Conservation (phyloP, 2,113 vertebrate species). For the Phaethornis superciliosus region DNA sequence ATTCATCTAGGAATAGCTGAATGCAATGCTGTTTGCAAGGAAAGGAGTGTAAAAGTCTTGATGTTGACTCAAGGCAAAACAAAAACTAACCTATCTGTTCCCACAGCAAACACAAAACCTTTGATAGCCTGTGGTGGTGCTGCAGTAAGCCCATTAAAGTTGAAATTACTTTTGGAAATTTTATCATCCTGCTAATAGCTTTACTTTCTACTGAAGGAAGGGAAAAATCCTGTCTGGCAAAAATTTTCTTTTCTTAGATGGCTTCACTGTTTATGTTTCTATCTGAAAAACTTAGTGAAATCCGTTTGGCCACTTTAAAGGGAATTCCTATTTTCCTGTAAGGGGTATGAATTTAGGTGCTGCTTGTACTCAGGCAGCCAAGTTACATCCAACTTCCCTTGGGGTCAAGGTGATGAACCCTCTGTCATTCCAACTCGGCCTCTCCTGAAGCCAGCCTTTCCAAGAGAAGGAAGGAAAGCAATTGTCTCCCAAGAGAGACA, state of each 20-base stretch:
- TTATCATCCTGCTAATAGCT: not conserved
- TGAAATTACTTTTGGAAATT: not conserved
- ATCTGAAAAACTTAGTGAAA: not conserved
- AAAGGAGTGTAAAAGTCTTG: not conserved
- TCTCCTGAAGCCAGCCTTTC: not conserved
- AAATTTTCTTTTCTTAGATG: not conserved
- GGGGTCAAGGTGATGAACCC: accelerated
- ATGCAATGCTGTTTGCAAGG: not conserved
- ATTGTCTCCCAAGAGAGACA: not conserved
- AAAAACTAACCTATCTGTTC: not conserved
- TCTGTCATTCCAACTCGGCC: not conserved
- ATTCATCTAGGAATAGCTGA: not conserved
- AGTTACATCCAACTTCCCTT: not conserved
- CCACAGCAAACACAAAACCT: not conserved
- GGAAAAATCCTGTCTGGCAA: not conserved
- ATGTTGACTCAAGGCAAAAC: not conserved
- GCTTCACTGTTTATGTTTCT: not conserved
- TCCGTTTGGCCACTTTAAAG: not conserved
- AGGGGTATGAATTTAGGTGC: not conserved
- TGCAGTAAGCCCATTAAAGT: not conserved
- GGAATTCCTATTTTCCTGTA: not conserved
- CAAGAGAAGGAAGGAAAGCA: not conserved
- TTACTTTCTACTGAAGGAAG: not conserved
- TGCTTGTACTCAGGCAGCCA: accelerated
- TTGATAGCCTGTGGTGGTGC: not conserved